A percentile compares a stretch with the other conserved stretches of the same genome.
Evolutionary conservation across 2,797 vertebrate genomes (phyloP).

Genomic region (Etheostoma perlongum): DNA sequence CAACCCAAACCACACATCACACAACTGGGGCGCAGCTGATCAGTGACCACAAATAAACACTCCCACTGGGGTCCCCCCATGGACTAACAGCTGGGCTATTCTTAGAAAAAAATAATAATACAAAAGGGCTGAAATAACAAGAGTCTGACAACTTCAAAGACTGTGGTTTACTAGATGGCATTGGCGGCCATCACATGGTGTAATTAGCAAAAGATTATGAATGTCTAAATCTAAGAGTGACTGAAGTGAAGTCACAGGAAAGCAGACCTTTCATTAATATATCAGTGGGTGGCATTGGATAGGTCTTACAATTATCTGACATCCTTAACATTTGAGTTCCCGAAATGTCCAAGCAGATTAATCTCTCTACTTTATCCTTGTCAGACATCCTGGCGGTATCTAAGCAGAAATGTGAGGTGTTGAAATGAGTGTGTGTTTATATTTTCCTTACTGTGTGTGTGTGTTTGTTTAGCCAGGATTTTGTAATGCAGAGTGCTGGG

Average conservation of each 20-base stretch:
- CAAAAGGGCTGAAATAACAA: constrained; percentile 43
- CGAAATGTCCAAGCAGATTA: constrained; percentile 31
- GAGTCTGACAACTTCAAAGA: constrained; percentile 25
- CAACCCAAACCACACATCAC: constrained; percentile 45
- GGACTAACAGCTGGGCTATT: constrained; percentile 67
- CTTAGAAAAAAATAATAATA: constrained; percentile 46
- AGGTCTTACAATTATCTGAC: constrained; percentile 33
- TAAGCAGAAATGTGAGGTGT: constrained; percentile 29
- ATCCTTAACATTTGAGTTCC: constrained; percentile 41
- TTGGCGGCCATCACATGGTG: constrained; percentile 4
- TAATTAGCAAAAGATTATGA: constrained; percentile 49
- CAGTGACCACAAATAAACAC: constrained; percentile 68
- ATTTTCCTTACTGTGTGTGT: constrained; percentile 18
- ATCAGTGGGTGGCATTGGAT: constrained; percentile 9
- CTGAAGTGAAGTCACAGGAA: constrained; percentile 30
- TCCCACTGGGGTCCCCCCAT: constrained; percentile 28
- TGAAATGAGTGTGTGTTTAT: constrained; percentile 25
- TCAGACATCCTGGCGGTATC: constrained; percentile 42
- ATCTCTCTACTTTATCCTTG: constrained; percentile 40
- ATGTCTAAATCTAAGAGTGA: constrained; percentile 32
- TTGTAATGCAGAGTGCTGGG: constrained; percentile 47
- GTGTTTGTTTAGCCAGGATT: constrained; percentile 19
- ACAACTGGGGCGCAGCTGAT: constrained; percentile 51
- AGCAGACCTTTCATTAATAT: constrained; percentile 38
- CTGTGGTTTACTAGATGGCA: constrained; percentile 11